Conservation (phyloP, 2,797 vertebrate genomes). For the Botia almorhae region DNA sequence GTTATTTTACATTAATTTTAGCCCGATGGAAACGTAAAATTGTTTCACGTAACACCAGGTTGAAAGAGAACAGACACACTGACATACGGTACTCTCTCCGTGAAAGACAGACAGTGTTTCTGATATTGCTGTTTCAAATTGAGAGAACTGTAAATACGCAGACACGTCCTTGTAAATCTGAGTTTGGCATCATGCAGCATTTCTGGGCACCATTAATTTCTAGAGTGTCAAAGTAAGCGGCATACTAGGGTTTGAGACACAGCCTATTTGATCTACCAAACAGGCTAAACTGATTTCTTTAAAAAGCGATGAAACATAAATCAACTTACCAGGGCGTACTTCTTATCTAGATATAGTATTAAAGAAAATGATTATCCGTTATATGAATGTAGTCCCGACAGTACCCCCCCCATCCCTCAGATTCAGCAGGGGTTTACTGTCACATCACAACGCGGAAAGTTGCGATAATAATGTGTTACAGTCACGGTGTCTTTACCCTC, state of each 20-base stretch:
- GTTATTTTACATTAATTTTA: too few species aligned
- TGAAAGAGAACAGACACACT: too few species aligned
- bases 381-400: background rate
- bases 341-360: background rate
- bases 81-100: too few species aligned
- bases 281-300: background rate
- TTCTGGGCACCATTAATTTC: background rate
- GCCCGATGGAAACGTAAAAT: too few species aligned
- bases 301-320: background rate
- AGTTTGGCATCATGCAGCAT: background rate
- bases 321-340: conserved; percentile 24
- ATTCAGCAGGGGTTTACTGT: background rate
- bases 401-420: conserved; percentile 3
- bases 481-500: background rate
- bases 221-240: too few species aligned
- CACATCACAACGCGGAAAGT: conserved; percentile 9
- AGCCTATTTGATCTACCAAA: background rate
- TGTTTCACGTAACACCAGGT: too few species aligned
- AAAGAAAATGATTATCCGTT: background rate
- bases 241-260: too few species aligned
- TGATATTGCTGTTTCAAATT: too few species aligned
- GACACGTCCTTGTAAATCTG: too few species aligned
- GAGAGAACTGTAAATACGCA: too few species aligned
- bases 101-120: too few species aligned
- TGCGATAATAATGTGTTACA: background rate